Percentiles rank a stretch among this genome's conserved stretches.
These are phyloP conservation scores for Eumacrocentrus americanus DNA, from an alignment of 2,888 invertebrate genomes.

Conservation along the genomic window DNA sequence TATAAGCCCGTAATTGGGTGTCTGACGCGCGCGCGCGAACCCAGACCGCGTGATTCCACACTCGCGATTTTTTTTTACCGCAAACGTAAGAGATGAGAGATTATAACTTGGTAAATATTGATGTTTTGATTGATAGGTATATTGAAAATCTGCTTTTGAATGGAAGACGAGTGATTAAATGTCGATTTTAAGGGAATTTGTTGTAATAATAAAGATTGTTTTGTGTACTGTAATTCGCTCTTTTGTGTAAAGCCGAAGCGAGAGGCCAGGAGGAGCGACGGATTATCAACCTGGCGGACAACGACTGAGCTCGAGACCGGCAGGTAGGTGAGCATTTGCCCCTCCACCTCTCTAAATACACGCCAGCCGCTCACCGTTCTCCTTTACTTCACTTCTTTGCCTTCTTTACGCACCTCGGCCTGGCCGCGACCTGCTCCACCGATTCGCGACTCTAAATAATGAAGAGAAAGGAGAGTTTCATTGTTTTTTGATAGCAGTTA, in stretches of 20 bases:
- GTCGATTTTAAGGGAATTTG: too few species aligned
- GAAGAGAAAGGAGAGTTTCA: too few species aligned
- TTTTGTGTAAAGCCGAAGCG: conserved; percentile 7
- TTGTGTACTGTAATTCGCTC: background rate
- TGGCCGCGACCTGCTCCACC: conserved; percentile 2
- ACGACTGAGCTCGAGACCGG: conserved; percentile 55
- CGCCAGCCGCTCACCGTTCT: conserved; percentile 45
- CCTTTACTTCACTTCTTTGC: conserved; percentile 33
- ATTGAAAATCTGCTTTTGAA: too few species aligned
- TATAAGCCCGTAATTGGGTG: background rate
- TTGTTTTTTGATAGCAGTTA: too few species aligned
- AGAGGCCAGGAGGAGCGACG: conserved; percentile 44
- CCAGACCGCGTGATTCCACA: too few species aligned
- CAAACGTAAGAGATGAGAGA: too few species aligned
- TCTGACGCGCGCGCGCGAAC: too few species aligned
- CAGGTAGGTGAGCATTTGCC: conserved; percentile 53
- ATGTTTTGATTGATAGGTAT: too few species aligned
- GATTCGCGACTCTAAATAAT: conserved; percentile 1
- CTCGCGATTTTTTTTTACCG: too few species aligned
- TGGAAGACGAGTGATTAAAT: too few species aligned
- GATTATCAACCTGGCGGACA: conserved; percentile 59
- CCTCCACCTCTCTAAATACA: conserved; percentile 40
- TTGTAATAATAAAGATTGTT: background rate
- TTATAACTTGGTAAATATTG: background rate
- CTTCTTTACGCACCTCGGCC: conserved; percentile 37